phyloP scores from a whole-genome alignment of 2,888 invertebrate genomes.

The Drosophila differens region DNA sequence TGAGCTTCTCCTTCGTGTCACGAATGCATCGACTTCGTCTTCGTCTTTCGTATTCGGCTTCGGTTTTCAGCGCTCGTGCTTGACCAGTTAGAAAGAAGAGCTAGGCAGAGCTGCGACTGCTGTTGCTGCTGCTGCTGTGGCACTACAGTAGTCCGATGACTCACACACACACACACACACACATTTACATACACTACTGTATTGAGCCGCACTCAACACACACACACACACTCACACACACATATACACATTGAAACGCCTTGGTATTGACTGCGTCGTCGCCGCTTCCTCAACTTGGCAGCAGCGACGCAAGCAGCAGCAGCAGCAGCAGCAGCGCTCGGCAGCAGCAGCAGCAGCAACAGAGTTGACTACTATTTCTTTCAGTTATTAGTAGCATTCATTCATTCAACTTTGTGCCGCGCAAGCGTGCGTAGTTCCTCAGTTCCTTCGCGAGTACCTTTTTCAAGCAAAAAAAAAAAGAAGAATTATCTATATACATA shows the following conservation, averaged over 20 bases:
- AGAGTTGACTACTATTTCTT: conserved; percentile 80
- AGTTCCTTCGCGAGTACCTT: conserved; percentile 80
- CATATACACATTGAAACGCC: conserved; percentile 52
- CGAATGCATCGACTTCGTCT: conserved; percentile 54
- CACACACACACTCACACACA: conserved; percentile 35
- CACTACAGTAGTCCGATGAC: conserved; percentile 68
- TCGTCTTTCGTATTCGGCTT: conserved; percentile 20
- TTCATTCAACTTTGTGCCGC: conserved; percentile 81
- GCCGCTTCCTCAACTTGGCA: conserved; percentile 75
- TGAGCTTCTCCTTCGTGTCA: conserved; percentile 83
- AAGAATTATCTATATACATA: conserved; percentile 20
- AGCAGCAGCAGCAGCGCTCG: conserved; percentile 45
- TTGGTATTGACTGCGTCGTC: conserved; percentile 64
- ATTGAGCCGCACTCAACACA: conserved; percentile 62
- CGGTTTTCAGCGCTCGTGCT: conserved; percentile 48
- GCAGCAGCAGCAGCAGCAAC: conserved; percentile 52
- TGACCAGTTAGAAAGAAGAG: conserved; percentile 71
- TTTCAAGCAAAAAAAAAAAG: conserved; percentile 26
- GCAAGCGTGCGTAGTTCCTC: conserved; percentile 81
- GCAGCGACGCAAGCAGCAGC: conserved; percentile 62
- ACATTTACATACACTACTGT: conserved; percentile 52
- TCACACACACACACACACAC: conserved; percentile 54
- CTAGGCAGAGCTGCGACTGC: conserved; percentile 54
- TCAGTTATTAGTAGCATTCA: conserved; percentile 81
- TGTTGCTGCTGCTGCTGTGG: conserved; percentile 39